Evolutionary conservation across 2,888 invertebrate species (phyloP), one percentile per base, ranked within the genome.

Genomic region (Erebia aethiops): DNA sequence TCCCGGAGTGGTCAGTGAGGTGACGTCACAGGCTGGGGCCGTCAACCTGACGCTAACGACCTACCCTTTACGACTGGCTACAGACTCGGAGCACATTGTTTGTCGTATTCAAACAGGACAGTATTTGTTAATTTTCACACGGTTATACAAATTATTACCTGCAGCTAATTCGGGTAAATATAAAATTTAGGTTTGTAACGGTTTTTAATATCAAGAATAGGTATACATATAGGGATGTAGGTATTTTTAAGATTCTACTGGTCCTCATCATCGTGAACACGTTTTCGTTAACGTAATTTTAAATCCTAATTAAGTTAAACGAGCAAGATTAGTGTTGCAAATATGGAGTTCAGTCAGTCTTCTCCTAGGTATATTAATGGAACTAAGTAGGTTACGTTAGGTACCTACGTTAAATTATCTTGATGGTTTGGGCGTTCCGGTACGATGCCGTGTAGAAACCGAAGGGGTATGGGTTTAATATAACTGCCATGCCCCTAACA

Each of bases 1-100:
- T 87, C 87, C 87, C 86, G 83, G 82, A 89, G 90, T 89, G 91
- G 91, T 90, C 91, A 91, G 90, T 89, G 86, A 86, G 88, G 84
- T 92, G 91, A 92, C 92, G 93, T 93, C 92, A 93, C 92, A 83
- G 87, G 87, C 84, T 80, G 87, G 87, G 91, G 90, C 91, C 91
- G 91, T 90, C 92, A 91, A 91, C 92, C 91, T 90, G 88, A 85
- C 84, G 80, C 81, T 74, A 72, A 75, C 78, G 76, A 75, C 83
- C 84, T 82, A 80, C 85, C 82, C 83, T 79, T 78, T 80, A 72
- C 75, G 68, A 72, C 64, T 63, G 63, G 63, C 62, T 72, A 70
- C 69, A 67, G 64, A 35, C 35, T 35, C 35, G 5, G 35, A 71
- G 58, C 69, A 67, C 69, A 69, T 60, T 70, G 49, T 43, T 60